A percentile compares a stretch with the other conserved stretches of the same genome.
Evolutionary conservation across 2,888 invertebrate species (phyloP).

Genomic region (Pheosia tremula): DNA sequence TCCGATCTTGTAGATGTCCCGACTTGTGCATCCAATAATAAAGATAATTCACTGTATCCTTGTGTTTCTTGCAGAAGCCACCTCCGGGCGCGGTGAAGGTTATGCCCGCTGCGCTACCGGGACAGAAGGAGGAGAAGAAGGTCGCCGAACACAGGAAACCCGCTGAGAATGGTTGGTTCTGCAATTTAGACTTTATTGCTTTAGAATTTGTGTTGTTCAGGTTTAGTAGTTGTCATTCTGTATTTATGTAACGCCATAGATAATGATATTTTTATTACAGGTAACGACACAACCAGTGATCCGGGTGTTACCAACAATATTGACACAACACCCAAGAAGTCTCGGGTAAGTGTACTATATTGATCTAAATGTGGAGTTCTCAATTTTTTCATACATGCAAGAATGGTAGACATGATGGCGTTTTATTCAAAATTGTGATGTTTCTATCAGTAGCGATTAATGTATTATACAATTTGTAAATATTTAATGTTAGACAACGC

Average conservation of each 20-base stretch:
- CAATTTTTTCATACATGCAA: constrained; percentile 40
- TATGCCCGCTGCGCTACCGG: constrained; percentile 88
- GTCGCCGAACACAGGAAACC: constrained; percentile 65
- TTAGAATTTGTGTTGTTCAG: background rate
- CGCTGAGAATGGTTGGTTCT: constrained; percentile 71
- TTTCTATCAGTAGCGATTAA: constrained; percentile 37
- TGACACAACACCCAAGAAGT: constrained; percentile 78
- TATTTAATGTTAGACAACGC: constrained; percentile 64
- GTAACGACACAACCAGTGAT: constrained; percentile 80
- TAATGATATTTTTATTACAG: constrained; percentile 51
- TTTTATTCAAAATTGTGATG: constrained; percentile 33
- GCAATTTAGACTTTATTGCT: background rate
- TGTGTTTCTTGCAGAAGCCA: constrained; percentile 87
- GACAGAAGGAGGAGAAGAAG: constrained; percentile 80
- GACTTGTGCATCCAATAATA: no score
- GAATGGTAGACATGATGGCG: constrained; percentile 61
- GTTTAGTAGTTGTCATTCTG: background rate
- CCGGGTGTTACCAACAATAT: constrained; percentile 77
- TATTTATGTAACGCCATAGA: background rate
- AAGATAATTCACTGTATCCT: no score
- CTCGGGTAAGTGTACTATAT: constrained; percentile 61
- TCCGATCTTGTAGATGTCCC: no score
- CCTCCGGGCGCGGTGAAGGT: constrained; percentile 92
- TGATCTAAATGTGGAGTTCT: constrained; percentile 15
- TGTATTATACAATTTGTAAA: constrained; percentile 70